Evolutionary conservation across 1,140 invertebrate species (phyloP), one percentile per base, ranked within the genome.

Genomic region (Drosophila simulans): DNA sequence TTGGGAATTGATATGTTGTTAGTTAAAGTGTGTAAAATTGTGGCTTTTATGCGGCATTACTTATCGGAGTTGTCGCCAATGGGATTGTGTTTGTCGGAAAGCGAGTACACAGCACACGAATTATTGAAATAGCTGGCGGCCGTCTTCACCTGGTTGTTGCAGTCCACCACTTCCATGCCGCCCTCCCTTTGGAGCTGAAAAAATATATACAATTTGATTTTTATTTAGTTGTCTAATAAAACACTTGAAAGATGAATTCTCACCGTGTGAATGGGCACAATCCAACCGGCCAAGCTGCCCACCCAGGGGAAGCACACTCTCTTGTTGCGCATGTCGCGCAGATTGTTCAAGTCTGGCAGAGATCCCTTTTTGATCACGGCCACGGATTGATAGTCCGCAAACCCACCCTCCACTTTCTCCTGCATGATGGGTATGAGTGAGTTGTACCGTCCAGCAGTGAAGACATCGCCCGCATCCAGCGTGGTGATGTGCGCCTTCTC

Each of bases 81-180:
- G 27, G 98, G 98, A 94, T 99, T 99, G 89, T 98, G 98, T 92
- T 97, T 97, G 88, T 98, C 96, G 35, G 96, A 95, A 12, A 99
- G 92, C 1, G 97, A 97, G 92, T 98, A 98, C 0, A 98, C 97
- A 17, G 98, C 97, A 93, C 98, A 99, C 52, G 98, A 98, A 51
- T 95, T 94, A 4, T 96, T 96, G 92, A 99, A 99, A 91, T 95
- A 99, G 66, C 96, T 95, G 10, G 97, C 96, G 0, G 97, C 96
- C 4, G 97, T 97, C 92, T 99, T 98, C 0, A 99, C 97, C 91
- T 99, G 97, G 93, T 99, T 99, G 82, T 99, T 99, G 86, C 98
- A 99, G 91, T 98, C 97, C 31, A 97, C 95, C 39, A 98, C 94
- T 90, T 97, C 95, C 93, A 98, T 94, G 35, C 95, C 95, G 25